Base-by-base conservation (phyloP, 2,888 invertebrate genomes). In the Catocala fraxini region DNA sequence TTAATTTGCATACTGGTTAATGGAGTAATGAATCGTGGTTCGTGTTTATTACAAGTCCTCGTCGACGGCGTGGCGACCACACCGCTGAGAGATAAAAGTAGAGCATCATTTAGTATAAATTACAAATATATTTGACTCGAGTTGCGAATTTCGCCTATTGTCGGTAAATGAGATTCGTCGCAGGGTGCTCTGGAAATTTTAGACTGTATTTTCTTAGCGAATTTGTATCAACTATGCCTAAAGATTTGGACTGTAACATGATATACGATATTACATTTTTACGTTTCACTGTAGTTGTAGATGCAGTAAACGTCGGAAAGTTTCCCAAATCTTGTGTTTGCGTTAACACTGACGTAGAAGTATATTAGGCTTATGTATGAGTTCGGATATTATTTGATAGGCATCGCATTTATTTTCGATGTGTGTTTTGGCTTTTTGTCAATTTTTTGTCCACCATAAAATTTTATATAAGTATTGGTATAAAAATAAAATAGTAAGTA, bases 11-110 rank as follows among this genome's bases (percentile, higher is more conserved):
- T 43, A 42, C 54, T 61, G 67, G 57, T 70, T n/a, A 57, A 45
- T 56, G 41, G 35, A 35, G 55, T 59, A 74, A 74, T 63, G 51
- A 73, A 54, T 56, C 45, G 57, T 70, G 71, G 59, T 74, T 62
- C 46, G 56, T 66, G 53, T 73, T 71, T 56, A 66, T 71, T 73
- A 63, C 53, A 52, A 63, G 58, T 58, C 42, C 47, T 51, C 39
- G 52, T 43, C 13, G 59, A 34, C 57, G n/a, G 25, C 12, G 25
- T 12, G 35, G 41, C 13, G 49, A 25, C 25, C 57, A 51, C 55
- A 62, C 47, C 15, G 25, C 39, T n/a, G 12, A 3, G 46, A 59
- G 51, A 69, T 54, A 59, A 56, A 73, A 64, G 43, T 64, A 56
- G 7, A 33, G 33, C 33, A 52, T 35, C 34, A 48, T 48, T 55